A percentile compares a stretch with the other conserved stretches of the same genome.
These are phyloP conservation scores for Colius striatus DNA, from an alignment of 2,113 vertebrate species.

Conservation along the genomic window DNA sequence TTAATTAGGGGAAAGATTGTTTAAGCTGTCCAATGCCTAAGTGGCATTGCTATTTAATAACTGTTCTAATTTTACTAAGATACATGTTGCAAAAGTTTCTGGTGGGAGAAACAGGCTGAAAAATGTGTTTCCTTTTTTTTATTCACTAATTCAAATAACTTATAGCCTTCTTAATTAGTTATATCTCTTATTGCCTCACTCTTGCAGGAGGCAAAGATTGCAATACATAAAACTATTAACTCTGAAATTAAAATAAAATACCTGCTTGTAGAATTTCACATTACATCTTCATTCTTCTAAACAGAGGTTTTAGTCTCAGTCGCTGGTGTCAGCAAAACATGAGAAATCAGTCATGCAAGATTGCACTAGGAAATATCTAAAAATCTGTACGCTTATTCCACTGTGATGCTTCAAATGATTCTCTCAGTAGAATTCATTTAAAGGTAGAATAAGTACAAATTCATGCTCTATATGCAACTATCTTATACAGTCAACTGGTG, in stretches of 20 bases:
- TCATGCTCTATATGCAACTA: neutral
- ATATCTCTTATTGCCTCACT: neutral
- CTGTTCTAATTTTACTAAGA: neutral
- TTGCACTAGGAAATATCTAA: neutral
- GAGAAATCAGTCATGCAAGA: neutral
- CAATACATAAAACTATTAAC: neutral
- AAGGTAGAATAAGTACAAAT: neutral
- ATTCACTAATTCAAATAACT: neutral
- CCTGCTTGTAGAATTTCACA: neutral
- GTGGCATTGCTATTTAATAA: neutral
- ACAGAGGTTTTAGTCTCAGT: neutral
- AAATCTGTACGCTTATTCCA: neutral
- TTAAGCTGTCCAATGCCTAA: neutral
- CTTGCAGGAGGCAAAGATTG: neutral
- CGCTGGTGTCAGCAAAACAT: neutral
- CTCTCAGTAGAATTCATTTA: neutral
- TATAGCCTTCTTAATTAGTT: neutral
- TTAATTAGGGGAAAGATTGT: neutral
- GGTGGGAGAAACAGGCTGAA: neutral
- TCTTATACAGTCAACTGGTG: neutral
- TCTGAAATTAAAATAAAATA: neutral
- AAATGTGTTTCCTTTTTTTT: neutral
- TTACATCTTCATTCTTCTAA: neutral
- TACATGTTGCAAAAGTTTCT: neutral
- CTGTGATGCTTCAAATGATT: neutral